Conservation (phyloP, 2,888 invertebrate species). For the Myopa testacea region DNA sequence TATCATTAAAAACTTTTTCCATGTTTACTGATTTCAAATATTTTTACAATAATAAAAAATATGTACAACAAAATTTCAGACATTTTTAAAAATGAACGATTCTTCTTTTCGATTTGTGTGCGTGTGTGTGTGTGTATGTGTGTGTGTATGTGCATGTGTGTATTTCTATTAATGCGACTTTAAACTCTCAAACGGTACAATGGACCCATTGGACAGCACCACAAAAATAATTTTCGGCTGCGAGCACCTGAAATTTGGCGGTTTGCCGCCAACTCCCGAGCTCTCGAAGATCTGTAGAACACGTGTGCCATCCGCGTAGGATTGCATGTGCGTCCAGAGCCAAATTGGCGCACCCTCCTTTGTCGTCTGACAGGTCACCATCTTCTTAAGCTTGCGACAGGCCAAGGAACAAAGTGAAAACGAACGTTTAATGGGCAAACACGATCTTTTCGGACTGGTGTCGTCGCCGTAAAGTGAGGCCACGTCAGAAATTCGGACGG, state of each 20-base stretch:
- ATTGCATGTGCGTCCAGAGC: slow-evolving; percentile 57
- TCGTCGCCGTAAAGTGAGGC: background rate
- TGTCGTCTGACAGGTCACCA: slow-evolving; percentile 28
- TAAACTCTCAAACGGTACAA: slow-evolving; percentile 59
- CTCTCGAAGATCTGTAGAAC: slow-evolving; percentile 59
- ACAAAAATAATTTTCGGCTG: slow-evolving; percentile 55
- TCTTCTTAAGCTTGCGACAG: slow-evolving; percentile 51
- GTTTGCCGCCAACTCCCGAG: slow-evolving; percentile 42
- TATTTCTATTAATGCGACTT: slow-evolving; percentile 38
- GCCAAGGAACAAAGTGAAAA: slow-evolving; percentile 54
- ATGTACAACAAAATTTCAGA: slow-evolving; percentile 6
- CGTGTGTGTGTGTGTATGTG: background rate
- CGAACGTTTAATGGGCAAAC: slow-evolving; percentile 48
- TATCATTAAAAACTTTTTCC: slow-evolving; percentile 47
- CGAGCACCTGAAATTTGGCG: slow-evolving; percentile 42
- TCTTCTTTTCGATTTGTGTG: background rate
- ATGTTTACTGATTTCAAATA: slow-evolving; percentile 41
- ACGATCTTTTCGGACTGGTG: slow-evolving; percentile 13
- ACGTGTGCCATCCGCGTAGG: slow-evolving; percentile 52
- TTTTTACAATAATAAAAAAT: slow-evolving; percentile 8
- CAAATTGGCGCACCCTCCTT: slow-evolving; percentile 43
- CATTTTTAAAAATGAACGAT: slow-evolving; percentile 1
- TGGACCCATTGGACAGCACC: slow-evolving; percentile 55
- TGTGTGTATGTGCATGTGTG: background rate
- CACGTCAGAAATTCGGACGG: background rate